phyloP scores from a whole-genome alignment of 1,140 invertebrate species.

The Drosophila melanogaster region Release_6_plus_ISO1_MT NT_033777.3:26933501-26934000 shows the following conservation, averaged over 20 bases:
- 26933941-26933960: constrained; percentile 71
- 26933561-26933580: constrained; percentile 19
- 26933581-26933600: neutral
- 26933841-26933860: constrained; percentile 40
- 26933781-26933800: neutral
- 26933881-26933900: constrained; percentile 63
- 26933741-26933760: constrained; percentile 8
- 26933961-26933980: constrained; percentile 50
- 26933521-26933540: constrained; percentile 29
- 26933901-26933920: constrained; percentile 69
- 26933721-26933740: constrained; percentile 42
- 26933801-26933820: constrained; percentile 18
- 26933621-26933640: constrained; percentile 14
- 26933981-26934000: constrained; percentile 23
- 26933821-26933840: constrained; percentile 33
- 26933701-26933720: constrained; percentile 53
- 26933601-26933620: constrained; percentile 36
- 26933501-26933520: constrained; percentile 15
- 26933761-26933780: neutral
- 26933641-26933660: constrained; percentile 32
- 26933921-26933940: constrained; percentile 49
- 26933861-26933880: constrained; percentile 49
- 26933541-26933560: constrained; percentile 16
- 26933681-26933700: constrained; percentile 39
- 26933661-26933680: constrained; percentile 59